Evolutionary conservation across 1,140 invertebrate species (phyloP).

Genomic region (Coelopa frigida): DNA sequence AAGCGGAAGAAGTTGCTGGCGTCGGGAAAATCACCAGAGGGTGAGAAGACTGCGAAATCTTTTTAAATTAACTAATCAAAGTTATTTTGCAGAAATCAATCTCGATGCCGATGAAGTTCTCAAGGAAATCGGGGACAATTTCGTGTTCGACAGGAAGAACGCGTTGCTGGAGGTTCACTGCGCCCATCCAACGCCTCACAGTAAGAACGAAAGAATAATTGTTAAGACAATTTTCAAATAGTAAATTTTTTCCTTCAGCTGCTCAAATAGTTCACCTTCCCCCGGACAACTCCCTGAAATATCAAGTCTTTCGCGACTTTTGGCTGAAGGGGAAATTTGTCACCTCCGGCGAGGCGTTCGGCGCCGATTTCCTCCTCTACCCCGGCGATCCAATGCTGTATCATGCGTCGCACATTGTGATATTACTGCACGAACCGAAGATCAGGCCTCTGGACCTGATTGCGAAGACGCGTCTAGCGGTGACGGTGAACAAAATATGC

Average conservation of each 20-base stretch:
- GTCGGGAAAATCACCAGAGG: conserved; percentile 28
- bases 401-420: conserved; percentile 41
- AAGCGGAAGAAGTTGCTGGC: conserved; percentile 54
- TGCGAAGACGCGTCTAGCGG: conserved; percentile 32
- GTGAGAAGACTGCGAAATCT: no score
- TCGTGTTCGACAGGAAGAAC: conserved; percentile 45
- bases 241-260: conserved; percentile 12
- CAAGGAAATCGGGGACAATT: conserved; percentile 49
- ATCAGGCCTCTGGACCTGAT: conserved; percentile 28
- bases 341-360: conserved; percentile 67
- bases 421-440: conserved; percentile 20
- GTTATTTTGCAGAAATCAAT: conserved; percentile 36
- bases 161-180: conserved; percentile 48
- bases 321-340: conserved; percentile 63
- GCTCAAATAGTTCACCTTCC: conserved; percentile 6
- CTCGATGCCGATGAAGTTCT: conserved; percentile 22
- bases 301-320: conserved; percentile 60
- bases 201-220: conserved; percentile 14
- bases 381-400: conserved; percentile 47
- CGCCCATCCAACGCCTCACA: conserved; percentile 30
- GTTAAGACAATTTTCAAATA: not conserved
- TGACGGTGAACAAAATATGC: conserved; percentile 38
- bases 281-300: conserved; percentile 49
- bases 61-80: not conserved
- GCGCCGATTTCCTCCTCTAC: conserved; percentile 71